Evolutionary conservation across 1,140 invertebrate genomes (phyloP).

Genomic region (Drosophila ironensis): DNA sequence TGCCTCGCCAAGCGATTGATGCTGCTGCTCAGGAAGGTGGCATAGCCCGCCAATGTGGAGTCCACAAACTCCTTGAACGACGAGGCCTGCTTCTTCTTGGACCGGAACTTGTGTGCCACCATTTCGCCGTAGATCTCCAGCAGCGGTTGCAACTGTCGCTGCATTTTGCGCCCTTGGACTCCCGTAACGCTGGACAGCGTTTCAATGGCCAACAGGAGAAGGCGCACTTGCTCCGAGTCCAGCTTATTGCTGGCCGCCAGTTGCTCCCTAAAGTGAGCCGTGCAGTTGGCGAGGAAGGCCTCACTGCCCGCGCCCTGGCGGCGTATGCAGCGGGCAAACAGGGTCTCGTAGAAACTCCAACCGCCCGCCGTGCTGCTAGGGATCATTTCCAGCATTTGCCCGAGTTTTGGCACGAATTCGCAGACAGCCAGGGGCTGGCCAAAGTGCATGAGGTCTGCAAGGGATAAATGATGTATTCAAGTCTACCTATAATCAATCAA

Average conservation of each 20-base stretch:
- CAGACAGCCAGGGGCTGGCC: slow-evolving; percentile 52
- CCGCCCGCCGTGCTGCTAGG: background rate
- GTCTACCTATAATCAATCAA: background rate
- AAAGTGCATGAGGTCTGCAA: slow-evolving; percentile 58
- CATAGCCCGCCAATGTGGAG: slow-evolving; percentile 43
- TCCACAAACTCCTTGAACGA: slow-evolving; percentile 55
- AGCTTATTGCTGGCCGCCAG: slow-evolving; percentile 7
- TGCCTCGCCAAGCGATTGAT: slow-evolving; percentile 43
- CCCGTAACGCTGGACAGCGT: slow-evolving; percentile 46
- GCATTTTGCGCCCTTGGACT: slow-evolving; percentile 40
- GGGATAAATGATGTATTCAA: background rate
- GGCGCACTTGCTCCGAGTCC: slow-evolving; percentile 14
- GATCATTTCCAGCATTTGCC: slow-evolving; percentile 31
- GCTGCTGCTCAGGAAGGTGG: slow-evolving; percentile 52
- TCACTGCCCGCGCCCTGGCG: slow-evolving; percentile 38
- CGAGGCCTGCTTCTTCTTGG: slow-evolving; percentile 39
- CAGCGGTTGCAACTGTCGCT: slow-evolving; percentile 55
- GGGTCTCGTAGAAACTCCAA: slow-evolving; percentile 56
- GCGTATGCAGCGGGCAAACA: slow-evolving; percentile 55
- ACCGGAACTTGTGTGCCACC: slow-evolving; percentile 54
- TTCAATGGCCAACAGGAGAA: slow-evolving; percentile 66
- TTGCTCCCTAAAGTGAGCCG: slow-evolving; percentile 17
- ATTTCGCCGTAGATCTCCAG: slow-evolving; percentile 60
- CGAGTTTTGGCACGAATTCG: slow-evolving; percentile 24
- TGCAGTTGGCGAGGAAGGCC: slow-evolving; percentile 39